Evolutionary conservation across 2,888 invertebrate genomes (phyloP).

Genomic region (Caradrina clavipalpis): DNA sequence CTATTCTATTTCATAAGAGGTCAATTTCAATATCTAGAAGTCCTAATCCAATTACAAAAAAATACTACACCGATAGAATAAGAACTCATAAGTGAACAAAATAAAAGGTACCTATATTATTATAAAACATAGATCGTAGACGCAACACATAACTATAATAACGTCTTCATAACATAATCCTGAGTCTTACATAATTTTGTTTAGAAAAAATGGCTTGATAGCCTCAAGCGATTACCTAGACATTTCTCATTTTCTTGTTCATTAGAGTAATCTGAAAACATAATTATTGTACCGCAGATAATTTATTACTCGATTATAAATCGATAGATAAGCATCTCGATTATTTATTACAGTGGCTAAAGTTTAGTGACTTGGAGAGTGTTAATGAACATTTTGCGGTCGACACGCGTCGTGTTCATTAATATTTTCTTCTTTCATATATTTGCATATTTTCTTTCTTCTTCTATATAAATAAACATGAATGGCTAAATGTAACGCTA

Average conservation of each 20-base stretch:
- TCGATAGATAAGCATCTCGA: background rate
- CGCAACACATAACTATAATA: conserved; percentile 2
- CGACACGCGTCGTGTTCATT: background rate
- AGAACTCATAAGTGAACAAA: no score
- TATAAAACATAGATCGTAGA: no score
- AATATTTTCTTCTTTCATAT: no score
- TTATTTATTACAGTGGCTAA: conserved; percentile 4
- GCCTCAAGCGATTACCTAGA: conserved; percentile 2
- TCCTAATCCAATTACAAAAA: no score
- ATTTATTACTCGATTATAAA: conserved; percentile 39
- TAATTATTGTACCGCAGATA: conserved; percentile 31
- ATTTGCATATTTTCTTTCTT: no score
- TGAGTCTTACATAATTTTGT: conserved; percentile 12
- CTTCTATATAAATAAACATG: no score
- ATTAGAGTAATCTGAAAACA: conserved; percentile 33
- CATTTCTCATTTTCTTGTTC: conserved; percentile 35
- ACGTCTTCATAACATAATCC: conserved; percentile 11
- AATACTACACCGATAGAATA: no score
- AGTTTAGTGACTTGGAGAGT: conserved; percentile 43
- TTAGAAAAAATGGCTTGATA: conserved; percentile 30
- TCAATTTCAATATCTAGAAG: no score
- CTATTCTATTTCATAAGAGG: no score
- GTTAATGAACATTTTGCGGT: conserved; percentile 10
- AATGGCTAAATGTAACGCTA: no score
- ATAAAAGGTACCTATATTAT: background rate